Evolutionary conservation across 2,797 vertebrate species (phyloP), one percentile per base, ranked within the genome.

Genomic region (Paedocypris micromegethes): DNA sequence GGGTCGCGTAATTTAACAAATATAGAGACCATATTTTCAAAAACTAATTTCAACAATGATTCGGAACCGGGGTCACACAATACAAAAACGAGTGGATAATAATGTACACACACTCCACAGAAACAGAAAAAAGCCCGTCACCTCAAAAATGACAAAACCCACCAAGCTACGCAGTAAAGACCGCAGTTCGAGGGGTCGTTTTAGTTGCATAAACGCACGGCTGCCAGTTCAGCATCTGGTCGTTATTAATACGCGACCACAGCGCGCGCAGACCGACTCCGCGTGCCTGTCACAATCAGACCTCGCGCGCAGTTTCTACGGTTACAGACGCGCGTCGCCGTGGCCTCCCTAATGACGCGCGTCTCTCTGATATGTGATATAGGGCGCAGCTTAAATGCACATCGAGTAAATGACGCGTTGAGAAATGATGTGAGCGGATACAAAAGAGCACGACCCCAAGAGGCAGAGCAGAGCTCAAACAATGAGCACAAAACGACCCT

Each of bases 181-280:
- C 23, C 23, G 23, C 23, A 23, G 23, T 23, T 23, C 23, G 23
- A 49, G 40, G 45, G 60, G 4, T 57, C 45, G 45, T 62, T 44
- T 38, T 55, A 58, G 50, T 48, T 48, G 51, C 51, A 70, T 56
- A 3, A 23, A 23, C n/a, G 86, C 82, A 86, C 77, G 58, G 58
- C 53, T 78, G 81, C 86, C 86, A 86, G 87, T 87, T 87, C 80
- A 86, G 83, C 83, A 74, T 79, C 73, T 70, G 83, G 86, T 88
- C 82, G 84, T 90, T 85, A 89, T 90, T 90, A 87, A 88, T 88
- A 87, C 67, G 82, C 81, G 87, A 89, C 85, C 87, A 82, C 88
- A 88, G 23, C 68, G 66, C 66, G 79, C 74, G 67, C 77, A 68
- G 57, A 65, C 63, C 81, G 37, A 80, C 84, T 83, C 75, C 9